A percentile compares a stretch with the other conserved stretches of the same genome.
Evolutionary conservation across 2,888 invertebrate genomes (phyloP).

Genomic region (Odontomyia ornata): DNA sequence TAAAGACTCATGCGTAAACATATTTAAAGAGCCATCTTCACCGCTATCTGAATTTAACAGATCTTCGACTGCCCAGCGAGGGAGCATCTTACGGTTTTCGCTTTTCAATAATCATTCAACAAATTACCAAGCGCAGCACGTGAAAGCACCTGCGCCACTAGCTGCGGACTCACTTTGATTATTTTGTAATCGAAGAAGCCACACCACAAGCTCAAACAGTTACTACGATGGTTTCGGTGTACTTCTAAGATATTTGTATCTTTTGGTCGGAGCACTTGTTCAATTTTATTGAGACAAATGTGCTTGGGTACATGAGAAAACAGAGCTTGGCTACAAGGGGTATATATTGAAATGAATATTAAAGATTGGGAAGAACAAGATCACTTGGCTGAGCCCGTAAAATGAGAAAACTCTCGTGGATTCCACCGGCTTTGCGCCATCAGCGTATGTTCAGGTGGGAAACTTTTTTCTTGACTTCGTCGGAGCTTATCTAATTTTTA

Average conservation of each 20-base stretch:
- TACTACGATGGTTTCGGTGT: not conserved
- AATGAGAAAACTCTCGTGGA: constrained; percentile 12
- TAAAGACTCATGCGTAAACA: not conserved
- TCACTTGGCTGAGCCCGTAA: not conserved
- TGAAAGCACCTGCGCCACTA: constrained; percentile 18
- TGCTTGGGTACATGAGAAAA: not conserved
- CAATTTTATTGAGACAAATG: constrained; percentile 20
- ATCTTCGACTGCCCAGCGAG: not conserved
- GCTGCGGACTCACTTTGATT: not conserved
- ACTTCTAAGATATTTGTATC: too few species aligned
- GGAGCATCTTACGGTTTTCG: constrained; percentile 15
- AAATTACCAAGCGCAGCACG: constrained; percentile 32
- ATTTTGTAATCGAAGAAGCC: not conserved
- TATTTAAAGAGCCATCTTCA: not conserved
- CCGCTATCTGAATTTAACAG: not conserved
- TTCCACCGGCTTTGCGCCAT: not conserved
- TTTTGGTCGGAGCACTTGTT: not conserved
- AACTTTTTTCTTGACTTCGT: not conserved
- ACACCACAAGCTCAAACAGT: not conserved
- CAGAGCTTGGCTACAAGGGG: not conserved
- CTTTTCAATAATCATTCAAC: constrained; percentile 29
- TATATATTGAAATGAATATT: not conserved
- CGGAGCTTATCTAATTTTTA: not conserved
- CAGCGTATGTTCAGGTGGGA: not conserved
- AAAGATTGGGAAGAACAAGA: not conserved